Evolutionary conservation across 2,888 invertebrate genomes (phyloP), one percentile per base, ranked within the genome.

Genomic region (Blastobasis lacticolella): DNA sequence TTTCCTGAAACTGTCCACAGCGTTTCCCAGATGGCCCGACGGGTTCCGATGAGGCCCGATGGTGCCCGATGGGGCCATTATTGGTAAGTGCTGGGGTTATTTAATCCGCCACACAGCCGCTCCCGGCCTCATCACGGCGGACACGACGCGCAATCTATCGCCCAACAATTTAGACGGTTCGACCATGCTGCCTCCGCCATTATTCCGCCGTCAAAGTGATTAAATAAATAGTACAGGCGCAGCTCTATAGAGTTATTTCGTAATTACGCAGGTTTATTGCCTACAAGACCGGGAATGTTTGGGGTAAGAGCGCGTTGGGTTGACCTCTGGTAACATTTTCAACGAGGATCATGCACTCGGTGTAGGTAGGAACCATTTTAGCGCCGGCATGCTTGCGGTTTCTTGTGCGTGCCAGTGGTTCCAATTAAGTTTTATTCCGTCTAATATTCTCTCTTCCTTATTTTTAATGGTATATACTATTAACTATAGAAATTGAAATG

Each of bases 141-240:
- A 75, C 75, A 75, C 73, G 71, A 69, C 67, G 23, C 23, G 23
- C 23, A 23, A 23, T 23, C 23, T 23, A 68, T 73, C 73, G 71
- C 66, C 63, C 60, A 69, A 75, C 75, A 73, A 75, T 78, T 77
- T 75, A 75, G 81, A 79, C 75, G 75, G 68, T 65, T 66, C 65
- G 63, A 69, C 66, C 66, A 65, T 64, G 67, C 65, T 62, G 64
- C 61, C 65, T 63, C 71, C 69, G 66, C 76, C 78, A 84, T 86
- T 85, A 86, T 87, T 86, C 84, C 73, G 78, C 76, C 79, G 82
- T 84, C 86, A 87, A 84, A 85, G 84, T 85, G 84, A 86, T 87
- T 87, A 87, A 84, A 85, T 87, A 87, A 87, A 87, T 85, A 85
- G 82, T 74, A 69, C 64, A 64, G 61, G 56, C 62, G 57, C 61